Evolutionary conservation across 1,140 invertebrate species (phyloP).

Genomic region (Eumeta japonica): DNA sequence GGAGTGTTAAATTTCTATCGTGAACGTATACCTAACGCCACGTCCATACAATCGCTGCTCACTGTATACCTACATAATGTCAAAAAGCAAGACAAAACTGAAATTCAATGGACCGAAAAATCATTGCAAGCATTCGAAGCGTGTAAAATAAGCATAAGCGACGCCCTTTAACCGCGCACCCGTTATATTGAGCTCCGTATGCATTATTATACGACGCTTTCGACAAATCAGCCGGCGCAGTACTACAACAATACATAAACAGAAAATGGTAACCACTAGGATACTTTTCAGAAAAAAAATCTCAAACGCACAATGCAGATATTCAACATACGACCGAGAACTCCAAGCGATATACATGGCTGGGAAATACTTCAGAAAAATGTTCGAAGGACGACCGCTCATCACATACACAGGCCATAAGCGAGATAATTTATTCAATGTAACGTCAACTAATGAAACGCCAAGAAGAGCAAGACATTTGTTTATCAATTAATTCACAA

Average conservation of each 20-base stretch:
- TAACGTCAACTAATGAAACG: no score
- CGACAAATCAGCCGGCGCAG: slow-evolving; percentile 17
- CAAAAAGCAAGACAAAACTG: slow-evolving; percentile 19
- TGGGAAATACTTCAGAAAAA: no score
- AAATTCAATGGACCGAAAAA: slow-evolving; percentile 18
- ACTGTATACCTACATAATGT: slow-evolving; percentile 10
- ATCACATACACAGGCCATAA: no score
- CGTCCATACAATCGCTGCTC: slow-evolving; percentile 14
- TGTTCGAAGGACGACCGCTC: no score
- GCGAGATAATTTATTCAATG: no score
- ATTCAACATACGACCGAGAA: no score
- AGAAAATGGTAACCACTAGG: slow-evolving; percentile 16
- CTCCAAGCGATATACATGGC: no score
- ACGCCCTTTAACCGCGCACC: slow-evolving; percentile 20
- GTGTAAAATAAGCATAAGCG: slow-evolving; percentile 15
- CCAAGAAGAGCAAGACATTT: no score
- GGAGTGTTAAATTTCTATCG: slow-evolving; percentile 33
- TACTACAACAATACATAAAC: slow-evolving; percentile 20
- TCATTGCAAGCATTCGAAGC: slow-evolving; percentile 13
- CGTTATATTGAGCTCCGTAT: slow-evolving; percentile 10
- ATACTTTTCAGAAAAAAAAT: slow-evolving; percentile 15
- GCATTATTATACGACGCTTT: slow-evolving; percentile 20
- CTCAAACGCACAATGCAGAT: no score
- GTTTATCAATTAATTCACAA: no score
- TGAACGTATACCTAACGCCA: slow-evolving; percentile 20